Conservation (phyloP, 2,797 vertebrate genomes). For the Pyrocephalus nanus region DNA sequence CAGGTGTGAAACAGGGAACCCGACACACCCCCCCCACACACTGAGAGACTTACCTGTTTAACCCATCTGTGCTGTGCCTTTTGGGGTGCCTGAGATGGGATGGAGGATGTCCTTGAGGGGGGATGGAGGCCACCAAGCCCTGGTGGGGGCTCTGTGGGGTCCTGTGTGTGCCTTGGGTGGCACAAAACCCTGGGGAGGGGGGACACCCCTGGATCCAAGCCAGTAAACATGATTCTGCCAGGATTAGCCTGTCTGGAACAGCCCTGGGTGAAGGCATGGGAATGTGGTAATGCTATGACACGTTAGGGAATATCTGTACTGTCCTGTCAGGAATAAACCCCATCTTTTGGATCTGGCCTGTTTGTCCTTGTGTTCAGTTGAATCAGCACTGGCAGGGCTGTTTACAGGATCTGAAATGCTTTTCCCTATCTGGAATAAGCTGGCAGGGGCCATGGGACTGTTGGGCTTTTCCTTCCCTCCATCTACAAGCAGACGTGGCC, state of each 20-base stretch:
- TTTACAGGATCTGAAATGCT: neutral
- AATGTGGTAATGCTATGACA: rapidly evolving
- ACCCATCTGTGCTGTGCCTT: neutral
- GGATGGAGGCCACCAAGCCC: neutral
- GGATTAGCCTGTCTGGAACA: neutral
- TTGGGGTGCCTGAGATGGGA: neutral
- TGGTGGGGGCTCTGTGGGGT: rapidly evolving
- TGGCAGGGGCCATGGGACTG: rapidly evolving
- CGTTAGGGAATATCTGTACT: rapidly evolving
- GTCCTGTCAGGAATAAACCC: slow-evolving; percentile 15
- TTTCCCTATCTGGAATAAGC: neutral
- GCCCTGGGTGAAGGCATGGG: rapidly evolving
- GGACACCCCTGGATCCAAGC: neutral
- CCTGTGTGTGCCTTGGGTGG: rapidly evolving
- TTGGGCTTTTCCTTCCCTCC: neutral
- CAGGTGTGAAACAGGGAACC: rapidly evolving
- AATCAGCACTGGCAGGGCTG: neutral
- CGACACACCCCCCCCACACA: rapidly evolving
- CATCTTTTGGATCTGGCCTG: rapidly evolving
- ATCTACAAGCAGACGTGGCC: rapidly evolving
- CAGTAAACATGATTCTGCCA: rapidly evolving
- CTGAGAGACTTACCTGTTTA: neutral
- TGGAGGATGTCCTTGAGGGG: neutral
- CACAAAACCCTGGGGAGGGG: neutral
- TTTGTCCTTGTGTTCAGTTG: neutral